Base-by-base conservation (phyloP, 2,113 vertebrate genomes). In the Butorides virescens region DNA sequence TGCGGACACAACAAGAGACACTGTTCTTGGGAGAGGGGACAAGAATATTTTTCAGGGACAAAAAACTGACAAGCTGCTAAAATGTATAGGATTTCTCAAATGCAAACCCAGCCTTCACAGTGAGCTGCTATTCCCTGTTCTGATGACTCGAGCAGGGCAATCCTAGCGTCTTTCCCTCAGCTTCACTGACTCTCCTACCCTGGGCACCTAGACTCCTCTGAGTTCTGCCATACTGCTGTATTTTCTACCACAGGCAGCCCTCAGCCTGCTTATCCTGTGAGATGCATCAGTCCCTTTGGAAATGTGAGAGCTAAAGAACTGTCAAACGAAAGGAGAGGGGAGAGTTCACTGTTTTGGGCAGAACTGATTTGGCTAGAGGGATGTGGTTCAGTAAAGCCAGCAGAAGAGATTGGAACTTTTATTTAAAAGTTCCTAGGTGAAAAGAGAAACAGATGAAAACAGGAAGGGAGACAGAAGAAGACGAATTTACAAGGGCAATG, bases 1-100 rank as follows among this genome's bases (percentile, higher is more conserved):
- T 0, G 0, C 0, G 9, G 12, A 77, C 36, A 52, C 23, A 63
- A 0, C 1, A 53, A 9, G 32, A 56, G 37, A 65, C 39, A 8
- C 22, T 36, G 15, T 5, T 80, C 27, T n/a, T 47, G 13, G 50
- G 22, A 53, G 12, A 66, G 27, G 7, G 22, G 21, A 47, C 37
- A 53, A 1, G 0, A 44, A 59, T 3, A 46, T 2, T 61, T 47
- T 21, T 5, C 74, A 93, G 26, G 19, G 21, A 53, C 19, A 72
- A 39, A 37, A 19, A 20, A 16, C 10, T 16, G 26, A 30, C 16
- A 34, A 80, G 68, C 25, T 71, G 44, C 50, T 46, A 56, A 19
- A 42, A 50, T 34, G 4, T 34, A 42, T 23, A 32, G 11, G 29
- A n/a, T 65, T 73, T 95, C 39, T 89, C 44, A 52, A 55, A 26